Evolutionary conservation across 2,888 invertebrate species (phyloP).

Genomic region (Argyresthia goedartella): DNA sequence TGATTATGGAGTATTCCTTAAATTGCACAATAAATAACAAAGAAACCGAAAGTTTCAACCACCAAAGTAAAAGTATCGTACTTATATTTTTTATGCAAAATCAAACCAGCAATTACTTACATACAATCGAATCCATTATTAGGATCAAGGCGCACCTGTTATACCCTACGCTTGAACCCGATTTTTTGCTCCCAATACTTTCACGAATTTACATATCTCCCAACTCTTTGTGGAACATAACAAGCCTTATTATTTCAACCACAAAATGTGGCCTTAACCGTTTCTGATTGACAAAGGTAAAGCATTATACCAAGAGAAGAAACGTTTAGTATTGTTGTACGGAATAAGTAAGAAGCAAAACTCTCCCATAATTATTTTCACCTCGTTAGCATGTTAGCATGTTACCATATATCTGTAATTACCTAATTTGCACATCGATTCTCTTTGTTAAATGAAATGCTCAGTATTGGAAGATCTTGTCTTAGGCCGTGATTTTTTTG

Average conservation of each 20-base stretch:
- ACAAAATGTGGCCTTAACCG: constrained; percentile 52
- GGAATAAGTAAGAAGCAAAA: constrained; percentile 24
- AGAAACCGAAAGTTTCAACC: too few species aligned
- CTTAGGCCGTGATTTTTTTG: too few species aligned
- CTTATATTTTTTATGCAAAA: constrained; percentile 23
- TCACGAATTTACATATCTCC: constrained; percentile 61
- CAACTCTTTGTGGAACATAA: constrained; percentile 53
- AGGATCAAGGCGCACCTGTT: constrained; percentile 62
- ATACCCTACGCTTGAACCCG: constrained; percentile 32
- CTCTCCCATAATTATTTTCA: constrained; percentile 37
- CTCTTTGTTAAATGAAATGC: not conserved
- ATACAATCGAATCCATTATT: constrained; percentile 44
- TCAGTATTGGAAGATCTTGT: too few species aligned
- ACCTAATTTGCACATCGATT: constrained; percentile 20
- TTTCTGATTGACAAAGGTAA: constrained; percentile 55
- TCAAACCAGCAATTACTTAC: constrained; percentile 38
- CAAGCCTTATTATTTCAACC: constrained; percentile 63
- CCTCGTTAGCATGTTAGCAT: constrained; percentile 45
- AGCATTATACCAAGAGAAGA: constrained; percentile 36
- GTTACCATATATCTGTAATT: constrained; percentile 32
- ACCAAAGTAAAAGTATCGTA: too few species aligned
- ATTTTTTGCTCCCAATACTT: constrained; percentile 55
- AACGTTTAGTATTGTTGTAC: constrained; percentile 22
- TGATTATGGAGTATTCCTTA: too few species aligned
- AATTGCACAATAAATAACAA: too few species aligned